These are phyloP conservation scores for Torymus texanus DNA, from an alignment of 2,888 invertebrate species.

Conservation along the genomic window DNA sequence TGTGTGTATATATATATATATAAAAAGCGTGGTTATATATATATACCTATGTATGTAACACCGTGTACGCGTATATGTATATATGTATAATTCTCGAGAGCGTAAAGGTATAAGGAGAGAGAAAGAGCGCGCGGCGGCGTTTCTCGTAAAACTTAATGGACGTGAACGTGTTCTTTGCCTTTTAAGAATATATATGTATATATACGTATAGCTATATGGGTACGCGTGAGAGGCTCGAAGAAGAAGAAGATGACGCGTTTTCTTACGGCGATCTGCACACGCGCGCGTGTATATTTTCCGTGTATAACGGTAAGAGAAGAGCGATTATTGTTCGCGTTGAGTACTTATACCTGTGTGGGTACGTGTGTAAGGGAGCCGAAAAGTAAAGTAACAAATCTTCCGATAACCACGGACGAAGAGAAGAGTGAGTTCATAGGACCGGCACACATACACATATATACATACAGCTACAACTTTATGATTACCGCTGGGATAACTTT, in stretches of 20 bases:
- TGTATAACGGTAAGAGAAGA: no score
- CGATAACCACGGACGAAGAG: conserved; percentile 16
- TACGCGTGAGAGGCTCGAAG: no score
- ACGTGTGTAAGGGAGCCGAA: background rate
- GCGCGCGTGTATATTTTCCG: no score
- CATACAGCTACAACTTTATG: conserved; percentile 48
- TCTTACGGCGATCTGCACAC: no score
- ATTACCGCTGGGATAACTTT: conserved; percentile 50
- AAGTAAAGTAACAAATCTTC: conserved; percentile 43
- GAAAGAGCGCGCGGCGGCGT: conserved; percentile 33
- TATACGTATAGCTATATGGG: background rate
- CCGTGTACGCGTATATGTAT: no score
- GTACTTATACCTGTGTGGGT: no score
- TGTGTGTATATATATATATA: background rate
- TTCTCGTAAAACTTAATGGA: conserved; percentile 56
- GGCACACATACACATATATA: background rate
- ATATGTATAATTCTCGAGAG: no score
- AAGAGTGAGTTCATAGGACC: conserved; percentile 25
- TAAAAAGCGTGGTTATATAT: background rate
- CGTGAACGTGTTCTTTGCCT: conserved; percentile 55
- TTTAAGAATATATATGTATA: conserved; percentile 37
- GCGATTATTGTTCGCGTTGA: conserved; percentile 11
- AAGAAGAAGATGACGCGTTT: no score
- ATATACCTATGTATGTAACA: background rate
- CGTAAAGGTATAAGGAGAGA: conserved; percentile 1